These are phyloP conservation scores for Cancer borealis DNA, from an alignment of 2,888 invertebrate species.

Conservation along the genomic window DNA sequence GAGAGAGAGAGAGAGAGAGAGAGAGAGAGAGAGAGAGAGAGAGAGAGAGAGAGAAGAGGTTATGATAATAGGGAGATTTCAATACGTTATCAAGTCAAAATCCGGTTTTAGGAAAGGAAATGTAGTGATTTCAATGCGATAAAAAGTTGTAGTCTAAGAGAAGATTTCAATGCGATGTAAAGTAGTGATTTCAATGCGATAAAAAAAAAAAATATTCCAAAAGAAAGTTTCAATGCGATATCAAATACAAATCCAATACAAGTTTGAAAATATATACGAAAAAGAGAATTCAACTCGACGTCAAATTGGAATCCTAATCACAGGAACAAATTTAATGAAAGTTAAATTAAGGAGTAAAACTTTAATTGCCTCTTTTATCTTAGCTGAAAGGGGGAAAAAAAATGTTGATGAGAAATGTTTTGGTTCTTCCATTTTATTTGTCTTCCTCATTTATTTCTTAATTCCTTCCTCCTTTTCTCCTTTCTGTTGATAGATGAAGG, in stretches of 20 bases:
- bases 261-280: not conserved
- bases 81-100: too few relatives aligned
- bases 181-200: not conserved
- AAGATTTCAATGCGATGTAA: too few relatives aligned
- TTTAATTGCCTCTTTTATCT: not conserved
- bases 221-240: not conserved
- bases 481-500: not conserved
- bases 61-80: not conserved
- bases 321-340: not conserved
- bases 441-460: not conserved
- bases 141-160: not conserved
- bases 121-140: not conserved
- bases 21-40: slow-evolving; percentile 30
- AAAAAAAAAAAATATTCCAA: not conserved
- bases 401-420: not conserved
- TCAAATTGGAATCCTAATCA: not conserved
- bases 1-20: slow-evolving; percentile 9
- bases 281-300: not conserved
- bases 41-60: not conserved
- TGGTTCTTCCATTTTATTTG: not conserved
- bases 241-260: not conserved
- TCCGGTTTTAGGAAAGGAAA: too few relatives aligned
- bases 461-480: not conserved
- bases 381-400: not conserved
- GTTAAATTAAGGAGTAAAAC: not conserved